phyloP scores from a whole-genome alignment of 2,797 vertebrate species.

The Aeoliscus strigatus region DNA sequence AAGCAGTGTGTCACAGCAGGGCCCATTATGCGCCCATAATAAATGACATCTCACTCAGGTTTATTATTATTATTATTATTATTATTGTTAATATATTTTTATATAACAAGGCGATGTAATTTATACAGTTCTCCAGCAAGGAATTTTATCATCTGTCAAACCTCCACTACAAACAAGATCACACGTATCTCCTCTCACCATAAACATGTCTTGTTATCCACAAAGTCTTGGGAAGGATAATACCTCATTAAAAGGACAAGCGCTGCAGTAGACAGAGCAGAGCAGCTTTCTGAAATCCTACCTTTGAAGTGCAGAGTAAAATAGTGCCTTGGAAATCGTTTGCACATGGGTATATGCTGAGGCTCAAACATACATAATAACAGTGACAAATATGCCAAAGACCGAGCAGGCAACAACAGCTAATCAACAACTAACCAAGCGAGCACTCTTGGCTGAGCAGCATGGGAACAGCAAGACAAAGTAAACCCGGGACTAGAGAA shows the following conservation, averaged over 20 bases:
- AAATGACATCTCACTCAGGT: too few species aligned
- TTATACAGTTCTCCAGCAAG: conserved; percentile 9
- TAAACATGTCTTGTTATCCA: conserved; percentile 52
- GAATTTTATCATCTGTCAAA: conserved; percentile 23
- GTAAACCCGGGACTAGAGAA: conserved; percentile 7
- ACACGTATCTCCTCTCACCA: conserved; percentile 25
- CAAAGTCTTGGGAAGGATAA: conserved; percentile 51
- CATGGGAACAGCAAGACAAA: conserved; percentile 40
- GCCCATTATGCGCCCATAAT: too few species aligned
- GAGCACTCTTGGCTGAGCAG: conserved; percentile 36
- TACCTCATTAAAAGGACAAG: conserved; percentile 57
- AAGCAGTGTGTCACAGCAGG: too few species aligned
- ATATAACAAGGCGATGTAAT: conserved; percentile 21
- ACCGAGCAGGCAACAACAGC: conserved; percentile 29
- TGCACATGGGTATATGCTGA: conserved; percentile 32
- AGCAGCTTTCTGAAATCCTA: conserved; percentile 50
- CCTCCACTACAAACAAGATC: conserved; percentile 25
- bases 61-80: too few species aligned
- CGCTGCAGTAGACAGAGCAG: conserved; percentile 50
- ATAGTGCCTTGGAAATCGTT: conserved; percentile 23
- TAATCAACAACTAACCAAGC: conserved; percentile 48
- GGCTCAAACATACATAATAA: conserved; percentile 20
- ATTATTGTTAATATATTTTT: too few species aligned
- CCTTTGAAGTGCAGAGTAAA: conserved; percentile 54
- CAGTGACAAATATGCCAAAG: conserved; percentile 22